Evolutionary conservation across 2,888 invertebrate genomes (phyloP).

Genomic region (Chrysolina haemoptera): DNA sequence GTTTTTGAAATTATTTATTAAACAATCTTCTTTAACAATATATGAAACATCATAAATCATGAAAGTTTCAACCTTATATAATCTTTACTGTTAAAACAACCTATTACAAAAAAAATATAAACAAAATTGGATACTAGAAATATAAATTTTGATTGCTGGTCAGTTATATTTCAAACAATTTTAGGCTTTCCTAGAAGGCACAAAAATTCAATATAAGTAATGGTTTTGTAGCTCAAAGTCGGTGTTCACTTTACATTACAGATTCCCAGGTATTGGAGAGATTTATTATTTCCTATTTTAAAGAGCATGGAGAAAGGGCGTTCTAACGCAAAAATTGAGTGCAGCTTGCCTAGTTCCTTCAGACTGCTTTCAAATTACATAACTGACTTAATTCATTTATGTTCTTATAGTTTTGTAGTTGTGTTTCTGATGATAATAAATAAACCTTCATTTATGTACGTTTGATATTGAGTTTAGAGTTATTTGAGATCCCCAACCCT

Average conservation of each 20-base stretch:
- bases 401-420: neutral
- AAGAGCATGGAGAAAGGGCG: neutral
- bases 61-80: no score
- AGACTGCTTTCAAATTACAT: neutral
- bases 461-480: no score
- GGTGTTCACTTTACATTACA: neutral
- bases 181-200: neutral
- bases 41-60: no score
- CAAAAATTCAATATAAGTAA: conserved; percentile 4
- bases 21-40: no score
- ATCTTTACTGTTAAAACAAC: no score
- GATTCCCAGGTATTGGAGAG: neutral
- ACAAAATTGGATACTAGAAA: no score
- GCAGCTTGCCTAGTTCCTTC: neutral
- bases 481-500: no score
- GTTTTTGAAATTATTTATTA: no score
- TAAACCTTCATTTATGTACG: neutral
- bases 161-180: neutral
- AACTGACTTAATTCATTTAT: neutral
- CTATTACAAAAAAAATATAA: no score
- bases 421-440: neutral
- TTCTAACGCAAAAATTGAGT: neutral
- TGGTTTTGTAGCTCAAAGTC: neutral
- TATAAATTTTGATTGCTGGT: no score
- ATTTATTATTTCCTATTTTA: neutral